Base-by-base conservation (phyloP, 2,113 vertebrate species). In the Sphyrna mokarran region DNA sequence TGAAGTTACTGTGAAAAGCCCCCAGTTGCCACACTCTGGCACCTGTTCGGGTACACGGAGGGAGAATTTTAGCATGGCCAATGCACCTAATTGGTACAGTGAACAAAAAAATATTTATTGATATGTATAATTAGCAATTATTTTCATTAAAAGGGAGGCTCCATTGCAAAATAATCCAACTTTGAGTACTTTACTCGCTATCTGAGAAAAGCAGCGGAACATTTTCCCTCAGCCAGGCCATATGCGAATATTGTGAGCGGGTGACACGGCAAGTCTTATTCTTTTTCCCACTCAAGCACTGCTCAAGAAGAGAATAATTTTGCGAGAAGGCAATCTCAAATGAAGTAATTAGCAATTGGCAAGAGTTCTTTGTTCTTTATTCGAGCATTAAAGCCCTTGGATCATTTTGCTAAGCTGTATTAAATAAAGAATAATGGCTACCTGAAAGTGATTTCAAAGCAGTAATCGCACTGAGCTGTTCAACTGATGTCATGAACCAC, bases 391-490 rank as follows among this genome's bases (percentile, higher is more conserved):
- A 95, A 95, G 66, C 37, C 29, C 23, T 68, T 95, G 68, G 93
- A 95, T 95, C 40, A 72, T 48, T 54, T 70, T 40, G 40, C 68
- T 95, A 72, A 95, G 68, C 68, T 14, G 93, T 48, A 95, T 95
- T 95, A 95, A 95, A 43, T 72, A 26, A 68, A 95, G 93, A 95
- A 95, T 95, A 72, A 95, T 95, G 93, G 66, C 20, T 70, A 70
- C 93, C 93, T 95, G 93, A 40, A 68, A 70, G 40, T 95, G 37
- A 95, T 72, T 95, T 48, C 93, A 48, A 43, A 22, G 40, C 93
- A 72, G 66, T 95, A 70, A 72, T 70, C 93, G 48, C 40, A 58
- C 68, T 95, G 93, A 95, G 68, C 68, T 14, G 40, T 40, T 40
- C 93, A 95, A n/a, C 26, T 48, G 68, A 95, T 48, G 93, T 29